Evolutionary conservation across 1,140 invertebrate genomes (phyloP).

Genomic region (Trichonephila clavipes): DNA sequence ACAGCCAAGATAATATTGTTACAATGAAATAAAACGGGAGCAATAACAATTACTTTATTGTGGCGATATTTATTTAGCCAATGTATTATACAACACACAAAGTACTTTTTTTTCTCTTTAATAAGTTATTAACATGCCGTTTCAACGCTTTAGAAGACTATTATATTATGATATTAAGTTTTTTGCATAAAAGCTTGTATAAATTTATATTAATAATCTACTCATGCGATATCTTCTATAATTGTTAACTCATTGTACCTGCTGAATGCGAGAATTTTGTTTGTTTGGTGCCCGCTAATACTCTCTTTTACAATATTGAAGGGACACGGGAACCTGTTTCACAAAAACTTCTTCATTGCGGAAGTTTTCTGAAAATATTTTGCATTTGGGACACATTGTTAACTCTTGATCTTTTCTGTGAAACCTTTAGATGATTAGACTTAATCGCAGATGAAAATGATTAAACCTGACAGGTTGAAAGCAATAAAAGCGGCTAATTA

Average conservation of each 20-base stretch:
- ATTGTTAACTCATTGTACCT: neutral
- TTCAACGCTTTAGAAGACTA: neutral
- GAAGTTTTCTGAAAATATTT: slow-evolving; percentile 9
- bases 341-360: neutral
- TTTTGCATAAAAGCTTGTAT: neutral
- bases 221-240: neutral
- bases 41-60: neutral
- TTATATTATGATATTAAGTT: neutral
- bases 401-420: slow-evolving; percentile 2
- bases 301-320: neutral
- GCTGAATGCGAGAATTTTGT: neutral
- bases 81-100: neutral
- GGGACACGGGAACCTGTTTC: neutral
- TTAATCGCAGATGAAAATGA: neutral
- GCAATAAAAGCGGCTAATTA: neutral
- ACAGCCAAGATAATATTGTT: neutral
- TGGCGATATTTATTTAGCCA: neutral
- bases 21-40: neutral
- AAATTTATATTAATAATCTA: neutral
- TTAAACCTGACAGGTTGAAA: neutral
- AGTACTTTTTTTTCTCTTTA: neutral
- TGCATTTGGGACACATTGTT: neutral
- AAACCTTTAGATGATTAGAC: neutral
- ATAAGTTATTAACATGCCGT: neutral
- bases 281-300: neutral